phyloP scores from a whole-genome alignment of 2,113 vertebrate genomes.

The Maccullochella peelii region DNA sequence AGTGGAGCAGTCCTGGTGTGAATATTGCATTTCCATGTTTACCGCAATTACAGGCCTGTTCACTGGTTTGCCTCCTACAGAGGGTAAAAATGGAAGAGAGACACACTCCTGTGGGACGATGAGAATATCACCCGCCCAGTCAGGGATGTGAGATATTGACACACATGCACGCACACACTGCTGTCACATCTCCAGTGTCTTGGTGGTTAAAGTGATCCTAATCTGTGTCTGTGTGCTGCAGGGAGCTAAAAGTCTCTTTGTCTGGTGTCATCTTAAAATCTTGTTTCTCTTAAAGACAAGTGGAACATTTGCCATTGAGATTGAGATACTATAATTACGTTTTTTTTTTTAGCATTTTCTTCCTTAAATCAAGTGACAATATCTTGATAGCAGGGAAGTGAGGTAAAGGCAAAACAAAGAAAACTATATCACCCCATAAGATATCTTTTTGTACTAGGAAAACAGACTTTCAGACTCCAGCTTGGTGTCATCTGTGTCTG shows the following conservation, averaged over 20 bases:
- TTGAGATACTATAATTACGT: neutral
- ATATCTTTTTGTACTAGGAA: neutral
- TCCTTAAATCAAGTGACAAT: neutral
- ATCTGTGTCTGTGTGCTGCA: conserved; percentile 43
- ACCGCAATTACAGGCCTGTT: conserved; percentile 68
- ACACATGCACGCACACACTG: neutral
- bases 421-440: neutral
- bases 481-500: conserved; percentile 7
- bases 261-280: neutral
- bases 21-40: conserved; percentile 75
- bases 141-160: conserved; percentile 2
- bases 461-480: conserved; percentile 9
- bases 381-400: neutral
- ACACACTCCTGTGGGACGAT: conserved; percentile 53
- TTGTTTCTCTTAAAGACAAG: neutral
- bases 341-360: neutral
- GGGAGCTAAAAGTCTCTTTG: conserved; percentile 34
- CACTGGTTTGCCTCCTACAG: conserved; percentile 59
- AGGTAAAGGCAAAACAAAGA: neutral
- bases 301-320: neutral
- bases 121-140: conserved; percentile 39
- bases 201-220: conserved; percentile 39
- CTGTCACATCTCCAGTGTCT: conserved; percentile 13
- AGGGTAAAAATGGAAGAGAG: conserved; percentile 49
- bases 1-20: conserved; percentile 51